Evolutionary conservation across 2,797 vertebrate species (phyloP), one percentile per base, ranked within the genome.

Genomic region (Tiaroga cobitis): DNA sequence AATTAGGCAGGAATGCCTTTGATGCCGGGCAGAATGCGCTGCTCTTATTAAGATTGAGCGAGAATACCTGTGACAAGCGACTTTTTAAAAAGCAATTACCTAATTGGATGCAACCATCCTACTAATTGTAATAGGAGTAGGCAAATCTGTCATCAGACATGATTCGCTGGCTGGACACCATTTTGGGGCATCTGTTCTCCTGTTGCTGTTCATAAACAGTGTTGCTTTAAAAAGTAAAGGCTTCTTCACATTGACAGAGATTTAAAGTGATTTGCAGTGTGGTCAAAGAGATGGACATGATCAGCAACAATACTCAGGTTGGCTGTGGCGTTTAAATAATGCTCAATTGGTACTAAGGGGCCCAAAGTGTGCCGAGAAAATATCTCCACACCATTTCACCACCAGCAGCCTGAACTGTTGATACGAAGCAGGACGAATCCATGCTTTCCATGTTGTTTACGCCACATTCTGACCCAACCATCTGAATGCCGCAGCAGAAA

Each of bases 51-150:
- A 80, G 86, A 88, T 67, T 87, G 87, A 90, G 86, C 82, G 67
- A 79, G 69, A 85, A 87, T 83, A 82, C 83, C 89, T 85, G 80
- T 86, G 88, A 87, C 85, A 80, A 82, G 76, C 79, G 85, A 86
- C 84, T 89, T 88, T 89, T 86, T 68, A 89, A 88, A 91, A 88
- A 56, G 74, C 77, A 86, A 89, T 91, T 86, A 87, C 80, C 72
- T 81, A 88, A 87, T 88, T 86, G 85, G 78, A 89, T 79, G 29
- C 84, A 90, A 82, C 80, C 67, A 72, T 69, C 69, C 80, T 85
- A 72, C 74, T 87, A 88, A 89, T 70, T 80, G 81, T 84, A 87
- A 87, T 80, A 87, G 72, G 63, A 84, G 69, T 82, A 54, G 51
- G 84, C 65, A 86, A 79, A 84, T 85, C 85, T 89, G 87, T 89